These are phyloP conservation scores for Epinotia bilunana DNA, from an alignment of 2,888 invertebrate species.

Conservation along the genomic window DNA sequence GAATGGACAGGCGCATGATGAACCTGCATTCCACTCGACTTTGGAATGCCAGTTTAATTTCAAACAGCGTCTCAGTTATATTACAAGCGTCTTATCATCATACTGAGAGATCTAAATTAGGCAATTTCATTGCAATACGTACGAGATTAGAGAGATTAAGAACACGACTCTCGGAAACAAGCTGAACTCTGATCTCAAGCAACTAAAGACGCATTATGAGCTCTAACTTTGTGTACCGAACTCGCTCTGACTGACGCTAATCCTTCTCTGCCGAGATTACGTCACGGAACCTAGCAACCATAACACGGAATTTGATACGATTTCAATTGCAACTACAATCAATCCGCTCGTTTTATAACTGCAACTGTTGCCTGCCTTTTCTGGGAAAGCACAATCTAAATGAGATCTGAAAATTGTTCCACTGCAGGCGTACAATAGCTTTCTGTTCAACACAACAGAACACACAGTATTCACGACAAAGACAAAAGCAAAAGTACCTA, in stretches of 20 bases:
- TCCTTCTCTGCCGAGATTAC: constrained; percentile 4
- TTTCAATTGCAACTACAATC: constrained; percentile 7
- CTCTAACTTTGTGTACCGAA: constrained; percentile 23
- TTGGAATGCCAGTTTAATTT: not conserved
- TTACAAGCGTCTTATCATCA: not conserved
- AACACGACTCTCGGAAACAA: constrained; percentile 17
- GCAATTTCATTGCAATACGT: not conserved
- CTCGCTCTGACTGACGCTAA: constrained; percentile 5
- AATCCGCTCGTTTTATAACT: constrained; percentile 2
- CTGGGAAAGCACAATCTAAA: constrained; percentile 20
- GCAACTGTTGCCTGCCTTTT: constrained; percentile 27
- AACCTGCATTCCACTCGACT: not conserved
- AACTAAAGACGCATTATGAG: constrained; percentile 36
- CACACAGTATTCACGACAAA: too few species aligned
- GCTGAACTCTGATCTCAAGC: constrained; percentile 15
- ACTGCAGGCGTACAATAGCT: constrained; percentile 11
- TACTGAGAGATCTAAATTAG: constrained; percentile 15
- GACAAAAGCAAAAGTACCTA: too few species aligned
- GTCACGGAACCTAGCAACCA: constrained; percentile 6
- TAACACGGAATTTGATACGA: not conserved
- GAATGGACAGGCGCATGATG: constrained; percentile 1
- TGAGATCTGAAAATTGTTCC: constrained; percentile 27
- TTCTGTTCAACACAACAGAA: constrained; percentile 29
- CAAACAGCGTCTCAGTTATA: too few species aligned
- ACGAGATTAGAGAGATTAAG: constrained; percentile 18